Base-by-base conservation (phyloP, 1,140 invertebrate genomes). In the Pseudobourletiella spinata region DNA sequence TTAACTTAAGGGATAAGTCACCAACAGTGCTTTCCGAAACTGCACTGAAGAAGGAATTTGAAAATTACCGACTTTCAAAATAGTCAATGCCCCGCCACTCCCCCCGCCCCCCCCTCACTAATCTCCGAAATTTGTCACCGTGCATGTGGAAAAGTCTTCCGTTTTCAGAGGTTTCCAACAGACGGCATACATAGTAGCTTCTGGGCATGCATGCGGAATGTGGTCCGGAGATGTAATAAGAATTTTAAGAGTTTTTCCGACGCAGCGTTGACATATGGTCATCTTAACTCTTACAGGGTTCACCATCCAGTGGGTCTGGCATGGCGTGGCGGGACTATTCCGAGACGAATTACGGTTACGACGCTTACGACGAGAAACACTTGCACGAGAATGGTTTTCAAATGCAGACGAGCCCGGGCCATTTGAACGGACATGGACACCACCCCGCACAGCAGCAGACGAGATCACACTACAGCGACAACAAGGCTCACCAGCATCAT, bases 371-470 rank as follows among this genome's bases (percentile, higher is more conserved):
- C 24, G 68, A 69, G 42, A 66, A 69, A 29, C 24, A 61, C n/a
- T 35, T n/a, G 18, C 25, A 46, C 39, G 30, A 15, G 18, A 68
- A 68, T 28, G 43, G 59, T 14, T 63, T 66, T 61, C 67, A 52
- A 52, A 39, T 66, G 20, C 61, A 57, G 11, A 39, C 63, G 25
- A 57, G 54, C 16, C 64, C 67, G 1, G 28, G 20, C 0, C 74
- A 74, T 0, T 75, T 24, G 6, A 67, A 67, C 43, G 60, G 63
- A 22, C 51, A 60, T 54, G 59, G 65, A 3, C 78, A 78, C 57
- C 80, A 80, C 62, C 82, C 81, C 70, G 78, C 78, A 26, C 35
- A 44, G 35, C 1, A 30, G 32, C n/a, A 44, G 35, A 14, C 48
- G 39, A 25, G 22, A 43, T 29, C 39, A 6, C 25, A 56, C 15